Evolutionary conservation across 2,888 invertebrate species (phyloP).

Genomic region (Tachystola acroxantha): DNA sequence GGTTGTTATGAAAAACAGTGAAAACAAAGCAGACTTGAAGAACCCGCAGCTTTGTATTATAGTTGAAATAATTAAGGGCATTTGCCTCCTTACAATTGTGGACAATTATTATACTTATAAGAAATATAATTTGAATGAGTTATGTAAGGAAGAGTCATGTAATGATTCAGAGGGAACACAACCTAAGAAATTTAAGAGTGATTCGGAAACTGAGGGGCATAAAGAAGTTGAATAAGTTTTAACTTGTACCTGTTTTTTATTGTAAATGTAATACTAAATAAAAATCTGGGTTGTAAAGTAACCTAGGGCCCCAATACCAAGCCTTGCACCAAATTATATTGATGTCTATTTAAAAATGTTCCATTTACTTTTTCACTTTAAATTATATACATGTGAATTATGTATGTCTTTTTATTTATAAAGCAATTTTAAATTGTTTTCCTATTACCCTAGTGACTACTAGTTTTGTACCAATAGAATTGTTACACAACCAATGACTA

Average conservation of each 20-base stretch:
- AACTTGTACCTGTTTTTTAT: constrained; percentile 32
- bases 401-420: too few relatives aligned
- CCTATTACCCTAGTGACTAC: too few relatives aligned
- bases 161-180: constrained; percentile 58
- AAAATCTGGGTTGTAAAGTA: constrained; percentile 47
- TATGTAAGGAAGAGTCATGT: constrained; percentile 61
- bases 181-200: constrained; percentile 64
- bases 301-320: constrained; percentile 58
- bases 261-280: constrained; percentile 33
- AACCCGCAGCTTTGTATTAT: constrained; percentile 87
- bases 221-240: constrained; percentile 37
- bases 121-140: constrained; percentile 90
- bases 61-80: constrained; percentile 89
- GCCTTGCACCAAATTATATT: constrained; percentile 53
- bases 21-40: constrained; percentile 88
- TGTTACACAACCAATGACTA: too few relatives aligned
- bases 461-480: too few relatives aligned
- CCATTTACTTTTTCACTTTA: constrained; percentile 38
- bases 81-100: constrained; percentile 88
- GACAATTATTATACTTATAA: constrained; percentile 87
- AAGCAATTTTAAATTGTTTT: too few relatives aligned
- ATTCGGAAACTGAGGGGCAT: constrained; percentile 38
- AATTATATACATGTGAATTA: constrained; percentile 30
- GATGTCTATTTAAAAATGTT: constrained; percentile 38
- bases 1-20: constrained; percentile 82